A percentile compares a stretch with the other conserved stretches of the same genome.
Evolutionary conservation across 2,113 vertebrate genomes (phyloP).

Genomic region (Stegostoma tigrinum): DNA sequence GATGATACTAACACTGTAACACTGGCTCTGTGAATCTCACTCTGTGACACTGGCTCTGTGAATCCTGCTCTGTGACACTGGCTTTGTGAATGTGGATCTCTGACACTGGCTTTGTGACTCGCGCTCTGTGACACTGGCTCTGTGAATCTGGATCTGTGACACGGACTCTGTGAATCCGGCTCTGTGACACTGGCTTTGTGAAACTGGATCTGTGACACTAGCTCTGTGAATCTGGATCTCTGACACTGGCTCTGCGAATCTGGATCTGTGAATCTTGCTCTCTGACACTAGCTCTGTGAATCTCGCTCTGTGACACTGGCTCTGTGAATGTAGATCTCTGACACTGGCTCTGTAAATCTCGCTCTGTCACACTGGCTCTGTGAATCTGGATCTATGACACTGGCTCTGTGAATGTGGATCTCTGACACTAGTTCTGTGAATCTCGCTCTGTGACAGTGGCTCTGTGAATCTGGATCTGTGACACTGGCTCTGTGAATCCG

Average conservation of each 20-base stretch:
- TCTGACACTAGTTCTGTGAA: background rate
- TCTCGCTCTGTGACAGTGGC: background rate
- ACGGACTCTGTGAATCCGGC: background rate
- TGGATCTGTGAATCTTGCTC: background rate
- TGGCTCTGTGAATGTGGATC: background rate
- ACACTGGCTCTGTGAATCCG: background rate
- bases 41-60: background rate
- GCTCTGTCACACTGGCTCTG: background rate
- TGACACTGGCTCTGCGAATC: background rate
- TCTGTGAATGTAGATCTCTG: background rate
- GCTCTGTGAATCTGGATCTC: background rate
- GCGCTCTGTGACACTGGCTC: background rate
- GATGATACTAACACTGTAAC: background rate
- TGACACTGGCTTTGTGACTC: background rate
- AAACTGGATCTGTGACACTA: background rate
- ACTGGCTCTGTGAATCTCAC: too few relatives aligned
- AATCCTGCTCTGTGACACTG: background rate
- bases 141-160: background rate
- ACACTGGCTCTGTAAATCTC: background rate
- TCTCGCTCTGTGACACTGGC: background rate
- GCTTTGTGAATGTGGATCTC: background rate
- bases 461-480: background rate
- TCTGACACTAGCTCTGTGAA: background rate
- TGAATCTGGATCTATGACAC: background rate
- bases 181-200: background rate